A percentile compares a stretch with the other conserved stretches of the same genome.
phyloP scores from a whole-genome alignment of 2,797 vertebrate genomes.

The Novumbra hubbsi region DNA sequence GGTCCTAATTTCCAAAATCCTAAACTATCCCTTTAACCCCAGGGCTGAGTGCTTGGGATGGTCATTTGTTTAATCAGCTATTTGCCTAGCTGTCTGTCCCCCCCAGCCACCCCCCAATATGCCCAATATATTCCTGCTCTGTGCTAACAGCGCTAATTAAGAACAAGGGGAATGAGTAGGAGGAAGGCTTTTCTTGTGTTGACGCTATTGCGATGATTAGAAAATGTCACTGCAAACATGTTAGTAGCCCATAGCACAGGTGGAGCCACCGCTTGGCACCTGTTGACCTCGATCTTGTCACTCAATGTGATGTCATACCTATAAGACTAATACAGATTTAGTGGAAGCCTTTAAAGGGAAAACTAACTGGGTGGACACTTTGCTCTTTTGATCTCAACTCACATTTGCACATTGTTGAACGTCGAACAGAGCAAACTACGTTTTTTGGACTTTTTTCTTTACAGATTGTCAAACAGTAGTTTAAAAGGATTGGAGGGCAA shows the following conservation, averaged over 20 bases:
- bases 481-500: no score
- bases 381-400: no score
- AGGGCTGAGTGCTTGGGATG: slow-evolving; percentile 29
- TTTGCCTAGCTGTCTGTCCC: slow-evolving; percentile 41
- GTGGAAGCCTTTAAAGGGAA: neutral
- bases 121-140: slow-evolving; percentile 18
- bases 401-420: no score
- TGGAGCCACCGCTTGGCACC: neutral
- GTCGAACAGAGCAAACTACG: no score
- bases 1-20: no score
- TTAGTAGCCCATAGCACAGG: neutral
- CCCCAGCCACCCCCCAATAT: slow-evolving; percentile 8
- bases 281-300: neutral
- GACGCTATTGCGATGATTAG: neutral
- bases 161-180: slow-evolving; percentile 12
- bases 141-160: slow-evolving; percentile 40
- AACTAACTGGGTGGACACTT: no score
- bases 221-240: slow-evolving; percentile 3
- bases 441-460: no score
- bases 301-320: neutral
- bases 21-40: slow-evolving; percentile 40
- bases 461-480: no score
- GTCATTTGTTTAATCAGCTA: slow-evolving; percentile 55
- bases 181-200: slow-evolving; percentile 15
- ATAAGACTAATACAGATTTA: neutral